Evolutionary conservation across 2,113 vertebrate species (phyloP), one percentile per base, ranked within the genome.

Genomic region (Falcunculus frontatus): DNA sequence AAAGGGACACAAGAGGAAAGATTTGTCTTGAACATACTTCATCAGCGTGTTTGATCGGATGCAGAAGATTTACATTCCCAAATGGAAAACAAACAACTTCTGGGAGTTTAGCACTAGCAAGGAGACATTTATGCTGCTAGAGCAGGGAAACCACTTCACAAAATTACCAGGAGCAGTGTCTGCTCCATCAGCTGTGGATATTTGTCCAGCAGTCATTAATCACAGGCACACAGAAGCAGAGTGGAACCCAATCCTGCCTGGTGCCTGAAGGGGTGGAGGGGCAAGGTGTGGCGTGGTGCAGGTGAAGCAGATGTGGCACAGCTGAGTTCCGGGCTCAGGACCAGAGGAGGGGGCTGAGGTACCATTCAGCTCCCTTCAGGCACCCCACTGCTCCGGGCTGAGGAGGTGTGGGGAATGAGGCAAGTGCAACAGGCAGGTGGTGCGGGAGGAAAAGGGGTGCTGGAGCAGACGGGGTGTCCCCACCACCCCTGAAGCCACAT

Each of bases 211-310:
- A 72, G 50, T 64, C 65, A 57, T 76, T 82, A 68, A 57, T 69
- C 81, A 80, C 41, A 79, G 41, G 29, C 49, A 19, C 25, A 4
- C 1, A n/a, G 76, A 55, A 9, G 16, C 9, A 4, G 42, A 42
- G 64, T n/a, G 6, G 0, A 16, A 20, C 44, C 20, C 37, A 10
- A 0, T 33, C 70, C 69, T 76, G 56, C 42, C 39, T 55, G 74
- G 27, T 0, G 3, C 52, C 20, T 32, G 42, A 17, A 42, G 21
- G 10, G 17, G 11, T 2, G 2, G 39, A 64, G 30, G 32, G 20
- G 47, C 1, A 3, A 47, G 27, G 11, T 7, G 29, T 20, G 37
- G 23, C 0, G 0, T 3, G 4, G 47, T 47, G 60, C 64, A 41
- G 69, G 41, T 44, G 64, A 84, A 35, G 41, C 35, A 47, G 35